A percentile compares a stretch with the other conserved stretches of the same genome.
Evolutionary conservation across 2,888 invertebrate species (phyloP).

Genomic region (Rhogogaster chlorosoma): DNA sequence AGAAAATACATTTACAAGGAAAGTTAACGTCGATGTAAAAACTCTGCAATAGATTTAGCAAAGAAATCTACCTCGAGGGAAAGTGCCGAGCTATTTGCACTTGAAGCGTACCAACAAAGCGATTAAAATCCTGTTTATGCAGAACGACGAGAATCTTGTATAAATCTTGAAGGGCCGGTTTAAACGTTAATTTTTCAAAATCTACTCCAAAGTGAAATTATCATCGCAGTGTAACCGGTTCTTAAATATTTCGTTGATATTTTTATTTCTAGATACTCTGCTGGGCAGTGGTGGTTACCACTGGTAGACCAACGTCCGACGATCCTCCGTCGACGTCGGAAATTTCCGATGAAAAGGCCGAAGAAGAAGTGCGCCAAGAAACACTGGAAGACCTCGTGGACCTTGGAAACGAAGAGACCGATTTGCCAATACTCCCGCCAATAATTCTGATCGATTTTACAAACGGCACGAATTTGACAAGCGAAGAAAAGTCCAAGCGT

Average conservation of each 20-base stretch:
- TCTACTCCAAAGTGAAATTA: neutral
- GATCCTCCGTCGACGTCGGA: neutral
- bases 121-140: constrained; percentile 36
- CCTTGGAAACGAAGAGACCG: constrained; percentile 50
- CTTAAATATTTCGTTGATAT: neutral
- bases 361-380: constrained; percentile 51
- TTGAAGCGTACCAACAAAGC: constrained; percentile 36
- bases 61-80: constrained; percentile 39
- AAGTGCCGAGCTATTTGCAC: constrained; percentile 29
- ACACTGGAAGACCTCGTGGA: constrained; percentile 41
- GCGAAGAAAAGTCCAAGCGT: constrained; percentile 80
- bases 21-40: neutral
- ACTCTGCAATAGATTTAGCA: constrained; percentile 3
- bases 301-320: constrained; percentile 54
- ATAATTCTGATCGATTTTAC: constrained; percentile 73
- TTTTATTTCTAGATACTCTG: constrained; percentile 63
- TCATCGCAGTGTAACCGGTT: neutral
- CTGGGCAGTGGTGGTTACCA: constrained; percentile 62
- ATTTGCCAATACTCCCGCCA: constrained; percentile 72
- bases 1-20: neutral
- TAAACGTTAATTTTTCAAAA: neutral
- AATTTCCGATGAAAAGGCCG: constrained; percentile 53
- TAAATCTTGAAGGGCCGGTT: constrained; percentile 33
- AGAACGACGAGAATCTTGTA: neutral
- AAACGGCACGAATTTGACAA: constrained; percentile 64